phyloP scores from a whole-genome alignment of 2,888 invertebrate genomes.

The Lycophotia porphyrea region DNA sequence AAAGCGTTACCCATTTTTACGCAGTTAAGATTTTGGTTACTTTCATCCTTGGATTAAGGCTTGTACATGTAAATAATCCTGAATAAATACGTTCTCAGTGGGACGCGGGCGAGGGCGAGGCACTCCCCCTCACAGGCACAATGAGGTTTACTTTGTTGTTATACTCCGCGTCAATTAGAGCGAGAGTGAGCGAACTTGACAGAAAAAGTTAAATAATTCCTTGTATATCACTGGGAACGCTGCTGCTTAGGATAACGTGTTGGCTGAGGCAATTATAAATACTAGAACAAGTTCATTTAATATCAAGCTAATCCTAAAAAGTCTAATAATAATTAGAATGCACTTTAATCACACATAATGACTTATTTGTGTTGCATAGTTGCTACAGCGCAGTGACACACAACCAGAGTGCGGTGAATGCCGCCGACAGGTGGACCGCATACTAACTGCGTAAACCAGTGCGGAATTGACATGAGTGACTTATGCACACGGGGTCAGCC shows the following conservation, averaged over 20 bases:
- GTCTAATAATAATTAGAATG: no score
- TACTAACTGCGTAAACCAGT: slow-evolving; percentile 2
- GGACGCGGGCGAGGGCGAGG: not conserved
- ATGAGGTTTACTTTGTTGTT: not conserved
- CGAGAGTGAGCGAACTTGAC: not conserved
- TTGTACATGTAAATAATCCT: slow-evolving; percentile 35
- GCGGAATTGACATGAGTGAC: not conserved
- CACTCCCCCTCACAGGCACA: not conserved
- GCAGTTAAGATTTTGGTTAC: slow-evolving; percentile 15
- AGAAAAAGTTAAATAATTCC: not conserved
- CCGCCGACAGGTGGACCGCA: slow-evolving; percentile 3
- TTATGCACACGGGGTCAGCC: not conserved
- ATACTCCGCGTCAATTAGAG: not conserved
- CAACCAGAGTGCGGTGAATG: slow-evolving; percentile 1
- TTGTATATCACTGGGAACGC: not conserved
- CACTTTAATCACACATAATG: not conserved
- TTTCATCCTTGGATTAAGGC: slow-evolving; percentile 18
- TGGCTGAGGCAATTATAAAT: not conserved
- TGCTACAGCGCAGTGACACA: not conserved
- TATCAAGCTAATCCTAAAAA: not conserved
- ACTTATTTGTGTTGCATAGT: not conserved
- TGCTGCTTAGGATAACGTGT: not conserved
- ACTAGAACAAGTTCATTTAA: not conserved
- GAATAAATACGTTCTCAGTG: slow-evolving; percentile 17
- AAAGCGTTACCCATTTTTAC: slow-evolving; percentile 25